Base-by-base conservation (phyloP, 2,797 vertebrate genomes). In the Botia kubotai region DNA sequence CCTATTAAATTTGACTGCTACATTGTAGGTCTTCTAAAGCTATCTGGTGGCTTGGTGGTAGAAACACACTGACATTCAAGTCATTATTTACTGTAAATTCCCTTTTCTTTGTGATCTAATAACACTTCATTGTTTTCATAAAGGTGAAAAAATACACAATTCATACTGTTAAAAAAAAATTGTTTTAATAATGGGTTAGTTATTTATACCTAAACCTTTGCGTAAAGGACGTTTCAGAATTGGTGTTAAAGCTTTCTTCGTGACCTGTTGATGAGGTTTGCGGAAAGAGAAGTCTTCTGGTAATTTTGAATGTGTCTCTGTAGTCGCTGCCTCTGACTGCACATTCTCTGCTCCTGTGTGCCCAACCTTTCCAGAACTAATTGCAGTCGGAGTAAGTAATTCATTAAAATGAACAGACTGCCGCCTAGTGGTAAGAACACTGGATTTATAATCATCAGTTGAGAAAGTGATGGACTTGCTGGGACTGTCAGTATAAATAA, bases 381-480 rank as follows among this genome's bases (percentile, higher is more conserved):
- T 75, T 16, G n/a, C 46, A 0, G 68, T 36, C 36, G 17, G 19
- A 29, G 81, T 36, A 6, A 16, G 26, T 6, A 55, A 29, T 50
- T 87, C 55, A 36, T 80, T 67, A 10, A 4, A 84, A 14, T 81
- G 71, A 77, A n/a, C 39, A 57, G 65, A 23, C 87, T 93, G 94
- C 92, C 91, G 87, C 90, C 90, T 89, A 79, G 92, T 91, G 89
- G 91, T 65, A 6, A 82, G 29, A 79, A 11, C 5, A 2, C 55
- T 62, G 6, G 46, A 19, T 14, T 67, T 57, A 57, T 69, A 50
- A 80, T 52, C 6, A 33, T 2, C 57, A 55, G 58, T 6, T 50
- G 46, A 55, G 13, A 46, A 60, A 63, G 11, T 67, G 1, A 62
- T 55, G 53, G 84, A 77, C 3, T 16, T 87, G 88, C n/a, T 57